phyloP scores from a whole-genome alignment of 1,140 invertebrate species.

The Orussus abietinus region DNA sequence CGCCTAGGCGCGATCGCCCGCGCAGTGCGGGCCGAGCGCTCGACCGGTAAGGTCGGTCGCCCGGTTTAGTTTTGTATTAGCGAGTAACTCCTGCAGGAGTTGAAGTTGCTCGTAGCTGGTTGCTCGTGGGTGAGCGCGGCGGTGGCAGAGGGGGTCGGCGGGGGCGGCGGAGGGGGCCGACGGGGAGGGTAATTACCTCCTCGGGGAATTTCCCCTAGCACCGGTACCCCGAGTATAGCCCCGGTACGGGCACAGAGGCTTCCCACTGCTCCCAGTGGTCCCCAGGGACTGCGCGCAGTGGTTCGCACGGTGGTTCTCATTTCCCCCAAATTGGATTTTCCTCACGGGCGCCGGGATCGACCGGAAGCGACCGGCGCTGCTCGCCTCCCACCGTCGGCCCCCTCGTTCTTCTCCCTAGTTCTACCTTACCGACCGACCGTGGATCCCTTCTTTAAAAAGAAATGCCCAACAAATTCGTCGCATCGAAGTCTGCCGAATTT shows the following conservation, averaged over 20 bases:
- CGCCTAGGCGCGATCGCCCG: too few species aligned
- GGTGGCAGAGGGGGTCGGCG: slow-evolving; percentile 6
- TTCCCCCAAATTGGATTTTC: slow-evolving; percentile 36
- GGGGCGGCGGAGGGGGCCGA: slow-evolving; percentile 15
- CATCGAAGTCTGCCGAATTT: too few species aligned
- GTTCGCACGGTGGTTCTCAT: slow-evolving; percentile 45
- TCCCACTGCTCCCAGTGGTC: slow-evolving; percentile 43
- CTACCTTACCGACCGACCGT: too few species aligned
- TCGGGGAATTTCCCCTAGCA: slow-evolving; percentile 38
- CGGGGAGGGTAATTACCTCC: slow-evolving; percentile 48
- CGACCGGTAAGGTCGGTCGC: too few species aligned
- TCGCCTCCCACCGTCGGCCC: too few species aligned
- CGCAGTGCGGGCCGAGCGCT: too few species aligned
- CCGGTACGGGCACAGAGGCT: slow-evolving; percentile 40
- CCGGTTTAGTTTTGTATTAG: slow-evolving; percentile 50
- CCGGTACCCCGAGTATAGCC: slow-evolving; percentile 32
- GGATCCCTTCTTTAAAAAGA: too few species aligned
- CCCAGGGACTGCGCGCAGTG: slow-evolving; percentile 38
- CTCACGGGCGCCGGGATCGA: too few species aligned
- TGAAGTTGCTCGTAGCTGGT: slow-evolving; percentile 48
- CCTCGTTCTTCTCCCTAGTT: too few species aligned
- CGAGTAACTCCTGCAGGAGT: slow-evolving; percentile 49
- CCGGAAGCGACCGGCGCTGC: too few species aligned
- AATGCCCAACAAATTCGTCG: too few species aligned
- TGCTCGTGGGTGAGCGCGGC: slow-evolving; percentile 38